phyloP scores from a whole-genome alignment of 2,888 invertebrate species.

The Electrophaes corylata region DNA sequence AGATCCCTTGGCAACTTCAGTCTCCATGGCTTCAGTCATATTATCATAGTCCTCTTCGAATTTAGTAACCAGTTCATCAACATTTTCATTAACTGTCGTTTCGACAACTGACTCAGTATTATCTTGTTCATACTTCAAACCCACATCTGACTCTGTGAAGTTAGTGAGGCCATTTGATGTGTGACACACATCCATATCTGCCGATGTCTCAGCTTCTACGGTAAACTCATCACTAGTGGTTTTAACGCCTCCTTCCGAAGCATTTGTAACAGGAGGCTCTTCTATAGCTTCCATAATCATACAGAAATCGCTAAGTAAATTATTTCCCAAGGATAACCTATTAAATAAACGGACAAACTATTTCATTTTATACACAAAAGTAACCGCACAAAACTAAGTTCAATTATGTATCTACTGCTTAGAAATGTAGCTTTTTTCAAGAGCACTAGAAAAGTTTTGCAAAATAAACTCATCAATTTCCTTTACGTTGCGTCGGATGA shows the following conservation, averaged over 20 bases:
- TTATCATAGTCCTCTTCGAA: constrained; percentile 25
- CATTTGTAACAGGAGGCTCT: constrained; percentile 49
- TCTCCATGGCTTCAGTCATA: constrained; percentile 19
- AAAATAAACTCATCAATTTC: constrained; percentile 42
- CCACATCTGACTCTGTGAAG: constrained; percentile 50
- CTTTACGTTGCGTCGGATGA: constrained; percentile 50
- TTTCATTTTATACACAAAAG: constrained; percentile 10
- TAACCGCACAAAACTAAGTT: constrained; percentile 8
- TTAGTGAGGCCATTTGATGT: constrained; percentile 71
- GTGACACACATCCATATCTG: constrained; percentile 60
- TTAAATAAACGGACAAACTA: constrained; percentile 8
- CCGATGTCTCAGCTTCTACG: constrained; percentile 41
- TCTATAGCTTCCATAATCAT: constrained; percentile 51
- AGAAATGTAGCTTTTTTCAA: constrained; percentile 5
- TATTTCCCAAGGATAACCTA: constrained; percentile 44
- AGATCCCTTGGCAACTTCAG: constrained; percentile 14
- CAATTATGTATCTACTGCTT: background rate
- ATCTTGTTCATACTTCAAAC: constrained; percentile 29
- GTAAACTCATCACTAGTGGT: constrained; percentile 46
- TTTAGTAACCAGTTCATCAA: constrained; percentile 10
- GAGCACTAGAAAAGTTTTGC: constrained; percentile 27
- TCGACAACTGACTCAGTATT: constrained; percentile 20
- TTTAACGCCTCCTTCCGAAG: constrained; percentile 54
- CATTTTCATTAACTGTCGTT: constrained; percentile 10
- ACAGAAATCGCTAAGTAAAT: constrained; percentile 21